Conservation (phyloP, 2,888 invertebrate genomes). For the Philereme transversata region DNA sequence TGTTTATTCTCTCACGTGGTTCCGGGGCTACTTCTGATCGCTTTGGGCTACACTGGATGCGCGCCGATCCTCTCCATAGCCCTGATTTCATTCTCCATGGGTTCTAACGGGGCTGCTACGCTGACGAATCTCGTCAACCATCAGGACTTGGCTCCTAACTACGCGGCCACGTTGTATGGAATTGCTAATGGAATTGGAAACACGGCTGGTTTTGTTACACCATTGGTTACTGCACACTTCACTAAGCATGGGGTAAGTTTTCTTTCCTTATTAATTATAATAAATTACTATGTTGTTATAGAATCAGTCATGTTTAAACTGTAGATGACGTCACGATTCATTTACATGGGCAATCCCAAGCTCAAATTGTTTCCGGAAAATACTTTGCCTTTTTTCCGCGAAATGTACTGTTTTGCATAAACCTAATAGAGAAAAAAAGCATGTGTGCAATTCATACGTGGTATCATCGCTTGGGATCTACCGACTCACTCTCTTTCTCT, state of each 20-base stretch:
- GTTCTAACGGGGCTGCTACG: slow-evolving; percentile 86
- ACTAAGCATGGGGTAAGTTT: slow-evolving; percentile 82
- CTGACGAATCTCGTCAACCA: slow-evolving; percentile 85
- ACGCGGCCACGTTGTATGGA: slow-evolving; percentile 90
- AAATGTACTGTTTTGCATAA: background rate
- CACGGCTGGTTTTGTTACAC: slow-evolving; percentile 89
- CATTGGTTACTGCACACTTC: slow-evolving; percentile 87
- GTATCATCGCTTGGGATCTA: too few species aligned
- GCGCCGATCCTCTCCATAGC: slow-evolving; percentile 86
- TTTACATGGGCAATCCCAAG: background rate
- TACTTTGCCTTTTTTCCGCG: background rate
- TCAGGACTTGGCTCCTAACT: slow-evolving; percentile 91
- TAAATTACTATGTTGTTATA: too few species aligned
- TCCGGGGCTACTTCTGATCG: slow-evolving; percentile 79
- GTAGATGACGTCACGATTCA: background rate
- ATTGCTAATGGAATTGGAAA: slow-evolving; percentile 90
- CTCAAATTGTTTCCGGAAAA: background rate
- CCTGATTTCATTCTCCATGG: slow-evolving; percentile 87
- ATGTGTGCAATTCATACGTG: too few species aligned
- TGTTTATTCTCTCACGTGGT: slow-evolving; percentile 85
- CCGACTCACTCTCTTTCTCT: too few species aligned
- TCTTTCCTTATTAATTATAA: background rate
- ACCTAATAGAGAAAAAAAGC: background rate
- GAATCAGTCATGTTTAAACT: background rate
- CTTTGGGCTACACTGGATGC: slow-evolving; percentile 85